phyloP scores from a whole-genome alignment of 2,113 vertebrate genomes.

The Chamaetylas fuelleborni region DNA sequence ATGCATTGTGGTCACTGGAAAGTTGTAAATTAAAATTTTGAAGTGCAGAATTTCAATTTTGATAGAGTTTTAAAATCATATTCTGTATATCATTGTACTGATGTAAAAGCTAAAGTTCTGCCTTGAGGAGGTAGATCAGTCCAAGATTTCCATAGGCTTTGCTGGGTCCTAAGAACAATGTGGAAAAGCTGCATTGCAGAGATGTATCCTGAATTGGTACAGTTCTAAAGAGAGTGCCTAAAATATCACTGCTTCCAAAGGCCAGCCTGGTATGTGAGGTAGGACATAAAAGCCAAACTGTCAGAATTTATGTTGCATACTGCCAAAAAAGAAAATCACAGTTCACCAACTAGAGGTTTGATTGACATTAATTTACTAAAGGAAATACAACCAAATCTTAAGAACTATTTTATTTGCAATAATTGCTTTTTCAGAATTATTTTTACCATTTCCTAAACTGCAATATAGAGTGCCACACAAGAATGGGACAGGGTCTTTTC shows the following conservation, averaged over 20 bases:
- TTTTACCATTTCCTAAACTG: neutral
- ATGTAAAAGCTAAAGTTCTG: neutral
- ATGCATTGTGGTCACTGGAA: accelerated
- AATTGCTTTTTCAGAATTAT: neutral
- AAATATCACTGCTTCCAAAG: neutral
- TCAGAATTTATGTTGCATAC: neutral
- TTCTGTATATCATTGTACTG: neutral
- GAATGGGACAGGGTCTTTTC: neutral
- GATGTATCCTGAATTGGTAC: neutral
- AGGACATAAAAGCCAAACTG: neutral
- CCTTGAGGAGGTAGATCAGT: neutral
- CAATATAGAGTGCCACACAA: neutral
- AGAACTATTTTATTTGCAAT: neutral
- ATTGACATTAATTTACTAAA: neutral
- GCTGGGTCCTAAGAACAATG: neutral
- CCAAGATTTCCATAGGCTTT: neutral
- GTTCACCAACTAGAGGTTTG: neutral
- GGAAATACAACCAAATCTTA: neutral
- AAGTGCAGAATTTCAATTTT: neutral
- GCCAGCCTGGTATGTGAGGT: neutral
- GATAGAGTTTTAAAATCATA: neutral
- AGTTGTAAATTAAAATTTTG: neutral
- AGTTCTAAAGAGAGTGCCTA: neutral
- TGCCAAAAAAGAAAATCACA: neutral
- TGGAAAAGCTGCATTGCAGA: conserved; percentile 3